Evolutionary conservation across 2,113 vertebrate genomes (phyloP).

Genomic region (Chiloscyllium plagiosum): DNA sequence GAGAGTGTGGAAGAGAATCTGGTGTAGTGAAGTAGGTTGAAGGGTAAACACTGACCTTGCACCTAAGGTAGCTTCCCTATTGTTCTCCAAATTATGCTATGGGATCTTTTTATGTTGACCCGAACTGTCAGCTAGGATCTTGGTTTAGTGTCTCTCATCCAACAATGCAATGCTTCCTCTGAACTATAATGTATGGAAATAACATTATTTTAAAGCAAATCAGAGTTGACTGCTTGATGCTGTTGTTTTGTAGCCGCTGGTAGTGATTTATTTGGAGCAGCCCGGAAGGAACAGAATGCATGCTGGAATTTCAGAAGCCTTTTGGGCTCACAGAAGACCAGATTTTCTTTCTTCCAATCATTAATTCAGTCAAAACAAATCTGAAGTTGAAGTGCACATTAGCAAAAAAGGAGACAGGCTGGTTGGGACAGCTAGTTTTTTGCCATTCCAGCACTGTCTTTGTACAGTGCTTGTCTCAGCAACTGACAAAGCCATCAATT

Average conservation of each 20-base stretch:
- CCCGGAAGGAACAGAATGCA: not conserved
- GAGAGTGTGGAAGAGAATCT: not conserved
- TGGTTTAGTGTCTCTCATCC: not conserved
- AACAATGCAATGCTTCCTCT: not conserved
- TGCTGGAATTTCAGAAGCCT: not conserved
- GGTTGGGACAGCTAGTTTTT: not conserved
- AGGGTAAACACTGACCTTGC: not conserved
- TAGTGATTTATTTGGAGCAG: not conserved
- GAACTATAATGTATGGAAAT: constrained; percentile 12
- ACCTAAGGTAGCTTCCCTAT: not conserved
- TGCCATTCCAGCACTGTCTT: not conserved
- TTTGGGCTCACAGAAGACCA: not conserved
- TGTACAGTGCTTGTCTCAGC: not conserved
- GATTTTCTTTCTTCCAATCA: not conserved
- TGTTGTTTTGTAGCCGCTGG: not conserved
- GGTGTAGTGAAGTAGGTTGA: not conserved
- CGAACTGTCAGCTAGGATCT: not conserved
- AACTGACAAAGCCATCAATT: not conserved
- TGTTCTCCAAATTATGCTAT: not conserved
- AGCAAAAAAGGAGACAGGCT: not conserved
- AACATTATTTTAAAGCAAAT: not conserved
- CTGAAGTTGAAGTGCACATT: not conserved
- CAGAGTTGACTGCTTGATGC: not conserved
- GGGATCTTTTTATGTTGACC: not conserved
- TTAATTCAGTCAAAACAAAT: not conserved